Conservation (phyloP, 2,113 vertebrate species). For the Triplophysa rosa region DNA sequence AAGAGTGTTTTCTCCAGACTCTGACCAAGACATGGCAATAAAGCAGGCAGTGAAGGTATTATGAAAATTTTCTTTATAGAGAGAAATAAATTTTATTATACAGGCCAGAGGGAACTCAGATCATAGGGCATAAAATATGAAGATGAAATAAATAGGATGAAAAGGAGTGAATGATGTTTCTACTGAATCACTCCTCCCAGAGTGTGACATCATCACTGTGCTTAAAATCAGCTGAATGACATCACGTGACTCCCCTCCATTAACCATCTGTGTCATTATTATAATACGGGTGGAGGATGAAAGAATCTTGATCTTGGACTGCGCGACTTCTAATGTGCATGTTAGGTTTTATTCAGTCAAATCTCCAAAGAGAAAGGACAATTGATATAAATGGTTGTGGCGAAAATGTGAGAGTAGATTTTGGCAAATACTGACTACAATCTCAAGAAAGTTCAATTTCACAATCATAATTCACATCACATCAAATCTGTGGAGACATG, state of each 20-base stretch:
- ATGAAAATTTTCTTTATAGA: neutral
- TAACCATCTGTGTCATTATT: neutral
- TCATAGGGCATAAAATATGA: neutral
- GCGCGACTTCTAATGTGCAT: neutral
- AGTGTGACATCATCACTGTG: conserved; percentile 31
- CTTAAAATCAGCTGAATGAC: conserved; percentile 7
- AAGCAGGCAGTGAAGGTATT: neutral
- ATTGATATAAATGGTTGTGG: too few relatives aligned
- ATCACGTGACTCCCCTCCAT: conserved; percentile 9
- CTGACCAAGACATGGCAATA: conserved; percentile 1
- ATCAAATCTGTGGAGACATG: too few relatives aligned
- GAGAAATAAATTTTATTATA: neutral
- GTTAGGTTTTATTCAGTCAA: neutral
- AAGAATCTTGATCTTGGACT: neutral
- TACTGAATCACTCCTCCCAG: conserved; percentile 67
- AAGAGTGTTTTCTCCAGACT: neutral
- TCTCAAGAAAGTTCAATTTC: neutral
- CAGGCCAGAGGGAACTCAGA: neutral
- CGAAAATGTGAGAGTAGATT: too few relatives aligned
- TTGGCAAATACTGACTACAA: too few relatives aligned
- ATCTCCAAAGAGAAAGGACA: neutral
- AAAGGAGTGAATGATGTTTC: conserved; percentile 66
- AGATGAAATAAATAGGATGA: neutral
- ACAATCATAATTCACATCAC: neutral
- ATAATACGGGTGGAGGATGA: neutral